A percentile compares a stretch with the other conserved stretches of the same genome.
phyloP scores from a whole-genome alignment of 1,140 invertebrate genomes.

The Charaxes varanes region DNA sequence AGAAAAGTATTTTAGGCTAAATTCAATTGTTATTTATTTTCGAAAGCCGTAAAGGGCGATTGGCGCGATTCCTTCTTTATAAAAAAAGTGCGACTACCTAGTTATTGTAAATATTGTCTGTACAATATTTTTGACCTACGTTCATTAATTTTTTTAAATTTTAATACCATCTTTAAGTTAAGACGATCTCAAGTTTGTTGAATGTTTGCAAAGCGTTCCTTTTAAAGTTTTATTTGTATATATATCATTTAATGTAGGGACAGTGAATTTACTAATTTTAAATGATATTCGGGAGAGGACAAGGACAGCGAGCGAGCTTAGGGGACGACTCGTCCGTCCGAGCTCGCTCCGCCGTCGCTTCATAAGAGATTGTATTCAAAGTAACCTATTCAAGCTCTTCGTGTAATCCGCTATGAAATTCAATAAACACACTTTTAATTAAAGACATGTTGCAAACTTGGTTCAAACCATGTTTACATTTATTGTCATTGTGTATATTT shows the following conservation, averaged over 20 bases:
- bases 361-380: slow-evolving; percentile 52
- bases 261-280: slow-evolving; percentile 67
- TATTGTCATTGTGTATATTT: slow-evolving; percentile 72
- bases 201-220: slow-evolving; percentile 74
- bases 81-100: slow-evolving; percentile 36
- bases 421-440: slow-evolving; percentile 50
- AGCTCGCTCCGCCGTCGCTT: no score
- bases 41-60: slow-evolving; percentile 63
- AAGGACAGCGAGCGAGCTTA: slow-evolving; percentile 13
- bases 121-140: slow-evolving; percentile 58
- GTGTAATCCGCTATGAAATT: slow-evolving; percentile 66
- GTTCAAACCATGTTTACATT: slow-evolving; percentile 61
- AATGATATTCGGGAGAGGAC: slow-evolving; percentile 32
- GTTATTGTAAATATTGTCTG: slow-evolving; percentile 57
- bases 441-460: slow-evolving; percentile 65
- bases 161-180: slow-evolving; percentile 71
- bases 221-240: slow-evolving; percentile 74
- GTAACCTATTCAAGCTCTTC: slow-evolving; percentile 59
- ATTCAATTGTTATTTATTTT: slow-evolving; percentile 74
- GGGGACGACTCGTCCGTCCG: slow-evolving; percentile 8
- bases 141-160: slow-evolving; percentile 64
- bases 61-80: slow-evolving; percentile 36
- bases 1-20: slow-evolving; percentile 71
- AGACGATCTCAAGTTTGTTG: slow-evolving; percentile 74
- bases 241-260: slow-evolving; percentile 68